These are phyloP conservation scores for Hypomecis atomaria DNA, from an alignment of 2,888 invertebrate species.

Conservation along the genomic window DNA sequence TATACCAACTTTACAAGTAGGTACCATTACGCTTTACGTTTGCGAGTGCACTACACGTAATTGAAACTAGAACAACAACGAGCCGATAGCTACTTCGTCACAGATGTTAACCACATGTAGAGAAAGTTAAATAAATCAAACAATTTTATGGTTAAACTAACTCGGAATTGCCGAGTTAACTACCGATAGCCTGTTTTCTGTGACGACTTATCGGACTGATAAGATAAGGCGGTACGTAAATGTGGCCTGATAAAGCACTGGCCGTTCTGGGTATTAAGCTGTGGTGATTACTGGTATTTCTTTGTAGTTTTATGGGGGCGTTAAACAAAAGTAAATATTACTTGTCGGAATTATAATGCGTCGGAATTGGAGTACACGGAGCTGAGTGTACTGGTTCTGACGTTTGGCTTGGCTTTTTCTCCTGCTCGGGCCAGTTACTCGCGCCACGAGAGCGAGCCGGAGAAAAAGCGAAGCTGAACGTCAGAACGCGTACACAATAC, in stretches of 20 bases:
- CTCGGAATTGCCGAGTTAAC: slow-evolving; percentile 31
- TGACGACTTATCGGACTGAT: slow-evolving; percentile 29
- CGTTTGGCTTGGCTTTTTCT: too few species aligned
- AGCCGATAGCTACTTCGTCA: slow-evolving; percentile 17
- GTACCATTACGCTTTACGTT: too few species aligned
- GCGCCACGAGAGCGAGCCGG: too few species aligned
- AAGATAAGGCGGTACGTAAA: slow-evolving; percentile 28
- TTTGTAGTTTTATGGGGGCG: neutral
- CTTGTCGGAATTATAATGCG: too few species aligned
- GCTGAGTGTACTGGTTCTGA: too few species aligned
- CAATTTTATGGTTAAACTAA: slow-evolving; percentile 34
- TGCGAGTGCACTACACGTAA: neutral
- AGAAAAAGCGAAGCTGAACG: too few species aligned
- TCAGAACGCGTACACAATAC: too few species aligned
- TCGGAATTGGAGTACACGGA: too few species aligned
- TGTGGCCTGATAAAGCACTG: slow-evolving; percentile 24
- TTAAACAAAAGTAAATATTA: too few species aligned
- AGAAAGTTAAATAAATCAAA: slow-evolving; percentile 31
- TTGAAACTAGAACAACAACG: slow-evolving; percentile 16
- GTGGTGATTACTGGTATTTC: slow-evolving; percentile 5
- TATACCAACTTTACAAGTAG: too few species aligned
- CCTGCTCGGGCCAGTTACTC: too few species aligned
- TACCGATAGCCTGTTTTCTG: slow-evolving; percentile 25
- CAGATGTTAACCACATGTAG: slow-evolving; percentile 29
- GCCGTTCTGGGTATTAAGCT: slow-evolving; percentile 8